phyloP scores from a whole-genome alignment of 2,888 invertebrate species.

The Drosophila silvestris region DNA sequence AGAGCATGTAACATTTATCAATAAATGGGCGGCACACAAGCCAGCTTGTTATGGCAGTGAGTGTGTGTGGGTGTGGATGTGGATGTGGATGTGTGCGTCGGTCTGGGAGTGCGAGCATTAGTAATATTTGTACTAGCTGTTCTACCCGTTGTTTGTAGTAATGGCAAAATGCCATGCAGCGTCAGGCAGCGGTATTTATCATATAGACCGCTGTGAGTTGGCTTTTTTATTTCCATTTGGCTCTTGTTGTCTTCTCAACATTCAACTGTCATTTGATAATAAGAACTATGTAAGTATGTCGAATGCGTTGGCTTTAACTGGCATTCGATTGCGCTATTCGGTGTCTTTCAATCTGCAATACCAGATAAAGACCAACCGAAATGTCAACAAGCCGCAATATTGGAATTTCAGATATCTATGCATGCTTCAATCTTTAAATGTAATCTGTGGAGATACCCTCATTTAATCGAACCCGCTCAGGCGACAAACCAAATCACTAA shows the following conservation, averaged over 20 bases:
- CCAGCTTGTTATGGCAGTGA: conserved; percentile 11
- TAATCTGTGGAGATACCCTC: not conserved
- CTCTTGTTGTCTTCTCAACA: conserved; percentile 14
- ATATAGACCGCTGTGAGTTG: conserved; percentile 5
- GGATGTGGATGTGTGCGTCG: not conserved
- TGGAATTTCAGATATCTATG: conserved; percentile 12
- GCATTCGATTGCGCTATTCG: conserved; percentile 42
- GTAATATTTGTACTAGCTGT: conserved; percentile 19
- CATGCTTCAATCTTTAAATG: not conserved
- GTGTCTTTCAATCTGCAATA: conserved; percentile 39
- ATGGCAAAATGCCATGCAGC: conserved; percentile 32
- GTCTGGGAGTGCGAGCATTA: conserved; percentile 2
- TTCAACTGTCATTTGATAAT: conserved; percentile 36
- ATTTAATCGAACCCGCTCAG: not conserved
- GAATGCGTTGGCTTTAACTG: conserved; percentile 17
- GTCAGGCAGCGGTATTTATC: conserved; percentile 15
- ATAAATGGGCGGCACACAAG: conserved; percentile 49
- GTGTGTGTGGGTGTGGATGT: too few relatives aligned
- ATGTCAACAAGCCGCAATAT: not conserved
- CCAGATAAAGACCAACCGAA: conserved; percentile 17
- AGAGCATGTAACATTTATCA: conserved; percentile 50
- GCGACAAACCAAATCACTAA: not conserved
- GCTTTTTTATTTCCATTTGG: not conserved
- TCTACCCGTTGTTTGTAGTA: conserved; percentile 7
- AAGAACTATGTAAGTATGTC: not conserved